Percentiles rank a stretch among this genome's conserved stretches.
Evolutionary conservation across 2,113 vertebrate genomes (phyloP).

Genomic region (Eretmochelys imbricata): DNA sequence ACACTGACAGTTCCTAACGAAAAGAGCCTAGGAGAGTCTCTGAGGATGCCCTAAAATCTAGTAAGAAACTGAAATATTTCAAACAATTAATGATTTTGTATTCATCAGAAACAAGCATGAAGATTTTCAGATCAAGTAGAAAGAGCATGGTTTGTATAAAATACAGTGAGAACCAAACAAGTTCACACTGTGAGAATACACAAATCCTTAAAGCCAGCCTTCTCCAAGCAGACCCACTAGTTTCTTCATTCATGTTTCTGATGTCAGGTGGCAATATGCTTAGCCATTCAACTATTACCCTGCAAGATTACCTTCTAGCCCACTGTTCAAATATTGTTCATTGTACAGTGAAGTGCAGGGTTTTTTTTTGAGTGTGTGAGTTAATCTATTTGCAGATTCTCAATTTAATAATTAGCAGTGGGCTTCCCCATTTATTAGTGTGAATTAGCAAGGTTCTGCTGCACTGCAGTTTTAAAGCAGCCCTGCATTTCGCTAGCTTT

Average conservation of each 20-base stretch:
- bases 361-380: too few species aligned
- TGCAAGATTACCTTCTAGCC: neutral
- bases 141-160: neutral
- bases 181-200: neutral
- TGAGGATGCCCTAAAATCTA: neutral
- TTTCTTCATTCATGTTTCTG: neutral
- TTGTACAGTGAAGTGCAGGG: too few species aligned
- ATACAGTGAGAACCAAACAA: neutral
- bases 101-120: neutral
- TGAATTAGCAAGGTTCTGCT: too few species aligned
- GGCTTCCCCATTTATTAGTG: too few species aligned
- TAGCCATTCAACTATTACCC: neutral
- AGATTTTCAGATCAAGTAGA: neutral
- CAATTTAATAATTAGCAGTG: too few species aligned
- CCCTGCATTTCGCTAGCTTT: too few species aligned
- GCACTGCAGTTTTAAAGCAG: too few species aligned
- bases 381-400: too few species aligned
- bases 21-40: neutral
- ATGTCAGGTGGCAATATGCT: neutral
- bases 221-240: neutral
- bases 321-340: too few species aligned
- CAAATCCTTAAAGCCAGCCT: neutral
- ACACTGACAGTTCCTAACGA: neutral
- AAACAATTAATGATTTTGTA: neutral
- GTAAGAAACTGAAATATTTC: neutral